Conservation (phyloP, 1,140 invertebrate species). For the Piezodorus guildinii region DNA sequence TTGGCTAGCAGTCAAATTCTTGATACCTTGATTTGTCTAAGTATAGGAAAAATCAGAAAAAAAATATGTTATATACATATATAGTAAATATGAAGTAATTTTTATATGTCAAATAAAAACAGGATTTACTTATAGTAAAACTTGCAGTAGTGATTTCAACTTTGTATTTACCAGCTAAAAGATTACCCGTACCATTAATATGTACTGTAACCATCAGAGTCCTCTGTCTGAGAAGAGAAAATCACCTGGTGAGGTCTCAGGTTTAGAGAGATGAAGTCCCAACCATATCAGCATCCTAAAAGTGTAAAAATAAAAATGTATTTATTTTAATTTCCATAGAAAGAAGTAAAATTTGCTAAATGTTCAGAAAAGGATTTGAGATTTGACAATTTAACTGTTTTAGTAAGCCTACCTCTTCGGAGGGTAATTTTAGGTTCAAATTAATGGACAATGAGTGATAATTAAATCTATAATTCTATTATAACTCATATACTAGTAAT, state of each 20-base stretch:
- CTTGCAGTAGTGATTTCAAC: slow-evolving; percentile 76
- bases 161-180: slow-evolving; percentile 81
- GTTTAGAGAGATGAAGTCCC: slow-evolving; percentile 88
- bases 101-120: no score
- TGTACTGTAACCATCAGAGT: slow-evolving; percentile 78
- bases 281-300: slow-evolving; percentile 81
- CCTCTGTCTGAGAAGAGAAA: slow-evolving; percentile 85
- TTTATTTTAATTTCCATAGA: no score
- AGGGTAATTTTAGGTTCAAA: no score
- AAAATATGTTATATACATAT: no score
- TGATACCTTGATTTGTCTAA: slow-evolving; percentile 77
- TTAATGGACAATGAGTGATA: no score
- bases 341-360: no score
- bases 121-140: slow-evolving; percentile 76
- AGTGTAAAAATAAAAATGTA: slow-evolving; percentile 5
- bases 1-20: slow-evolving; percentile 61
- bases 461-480: no score
- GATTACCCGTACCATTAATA: slow-evolving; percentile 90
- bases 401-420: no score
- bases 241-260: slow-evolving; percentile 79
- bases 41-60: slow-evolving; percentile 12
- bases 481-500: no score
- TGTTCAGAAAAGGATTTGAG: no score
- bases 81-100: no score
- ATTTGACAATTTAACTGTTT: no score